These are phyloP conservation scores for Galerucella calmariensis DNA, from an alignment of 2,888 invertebrate species.

Conservation along the genomic window DNA sequence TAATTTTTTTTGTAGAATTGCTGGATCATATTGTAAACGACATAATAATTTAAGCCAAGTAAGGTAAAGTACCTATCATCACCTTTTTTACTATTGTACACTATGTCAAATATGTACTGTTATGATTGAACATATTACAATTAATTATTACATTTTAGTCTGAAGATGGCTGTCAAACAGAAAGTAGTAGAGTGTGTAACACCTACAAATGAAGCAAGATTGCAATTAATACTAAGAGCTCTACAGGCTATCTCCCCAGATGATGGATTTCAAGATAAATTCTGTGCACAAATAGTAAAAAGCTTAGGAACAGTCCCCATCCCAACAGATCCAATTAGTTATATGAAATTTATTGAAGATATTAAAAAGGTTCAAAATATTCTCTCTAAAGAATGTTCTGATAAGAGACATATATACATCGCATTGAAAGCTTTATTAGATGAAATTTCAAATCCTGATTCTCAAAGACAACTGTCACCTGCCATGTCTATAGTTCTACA, in stretches of 20 bases:
- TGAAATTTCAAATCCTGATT: slow-evolving; percentile 71
- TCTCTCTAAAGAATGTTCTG: slow-evolving; percentile 59
- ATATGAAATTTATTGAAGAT: slow-evolving; percentile 59
- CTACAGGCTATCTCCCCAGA: slow-evolving; percentile 65
- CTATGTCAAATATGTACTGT: neutral
- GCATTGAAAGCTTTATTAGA: slow-evolving; percentile 71
- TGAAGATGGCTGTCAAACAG: slow-evolving; percentile 71
- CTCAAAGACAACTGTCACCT: slow-evolving; percentile 67
- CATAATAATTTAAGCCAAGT: neutral
- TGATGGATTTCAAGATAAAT: slow-evolving; percentile 64
- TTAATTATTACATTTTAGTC: slow-evolving; percentile 8
- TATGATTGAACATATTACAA: neutral
- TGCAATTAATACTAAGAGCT: slow-evolving; percentile 67
- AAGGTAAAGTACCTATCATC: neutral
- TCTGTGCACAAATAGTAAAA: slow-evolving; percentile 67
- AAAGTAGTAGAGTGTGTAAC: slow-evolving; percentile 68
- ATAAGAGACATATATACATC: slow-evolving; percentile 67
- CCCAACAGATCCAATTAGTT: slow-evolving; percentile 56
- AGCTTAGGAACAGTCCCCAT: slow-evolving; percentile 67
- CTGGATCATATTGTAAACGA: neutral
- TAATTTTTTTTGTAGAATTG: neutral
- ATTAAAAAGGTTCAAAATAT: slow-evolving; percentile 59
- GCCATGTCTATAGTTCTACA: slow-evolving; percentile 72
- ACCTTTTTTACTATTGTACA: neutral
- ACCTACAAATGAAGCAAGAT: slow-evolving; percentile 63